Evolutionary conservation across 1,140 invertebrate species (phyloP).

Genomic region (Panulirus ornatus): DNA sequence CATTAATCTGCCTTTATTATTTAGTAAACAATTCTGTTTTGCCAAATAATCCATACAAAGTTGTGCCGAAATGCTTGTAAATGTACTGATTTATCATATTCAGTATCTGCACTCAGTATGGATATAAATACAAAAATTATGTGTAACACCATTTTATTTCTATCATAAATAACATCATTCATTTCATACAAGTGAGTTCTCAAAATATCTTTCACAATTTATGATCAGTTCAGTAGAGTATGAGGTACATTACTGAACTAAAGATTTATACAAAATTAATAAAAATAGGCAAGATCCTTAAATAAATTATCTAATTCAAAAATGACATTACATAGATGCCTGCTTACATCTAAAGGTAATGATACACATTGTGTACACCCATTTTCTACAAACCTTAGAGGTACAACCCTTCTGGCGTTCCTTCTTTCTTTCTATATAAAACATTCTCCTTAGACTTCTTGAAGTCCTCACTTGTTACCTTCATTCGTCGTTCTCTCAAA

Average conservation of each 20-base stretch:
- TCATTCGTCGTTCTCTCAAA: slow-evolving; percentile 97
- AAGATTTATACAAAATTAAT: background rate
- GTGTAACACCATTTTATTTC: background rate
- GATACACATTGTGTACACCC: no score
- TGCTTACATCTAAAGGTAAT: no score
- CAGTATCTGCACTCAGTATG: background rate
- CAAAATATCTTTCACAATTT: background rate
- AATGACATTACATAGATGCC: background rate
- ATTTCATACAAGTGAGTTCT: background rate
- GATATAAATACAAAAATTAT: background rate
- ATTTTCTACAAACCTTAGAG: slow-evolving; percentile 82
- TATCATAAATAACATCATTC: background rate
- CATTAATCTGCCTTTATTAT: no score
- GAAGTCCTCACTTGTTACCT: slow-evolving; percentile 99
- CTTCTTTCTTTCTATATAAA: slow-evolving; percentile 99
- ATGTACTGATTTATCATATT: background rate
- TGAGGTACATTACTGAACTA: background rate
- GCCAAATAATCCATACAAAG: no score
- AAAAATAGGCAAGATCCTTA: background rate
- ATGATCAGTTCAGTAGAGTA: background rate
- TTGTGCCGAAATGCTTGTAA: background rate
- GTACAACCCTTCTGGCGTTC: slow-evolving; percentile 98
- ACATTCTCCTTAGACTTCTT: slow-evolving; percentile 99
- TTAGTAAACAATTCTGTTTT: no score
- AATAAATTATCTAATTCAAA: background rate